Evolutionary conservation across 1,140 invertebrate species (phyloP).

Genomic region (Cephus cinctus): DNA sequence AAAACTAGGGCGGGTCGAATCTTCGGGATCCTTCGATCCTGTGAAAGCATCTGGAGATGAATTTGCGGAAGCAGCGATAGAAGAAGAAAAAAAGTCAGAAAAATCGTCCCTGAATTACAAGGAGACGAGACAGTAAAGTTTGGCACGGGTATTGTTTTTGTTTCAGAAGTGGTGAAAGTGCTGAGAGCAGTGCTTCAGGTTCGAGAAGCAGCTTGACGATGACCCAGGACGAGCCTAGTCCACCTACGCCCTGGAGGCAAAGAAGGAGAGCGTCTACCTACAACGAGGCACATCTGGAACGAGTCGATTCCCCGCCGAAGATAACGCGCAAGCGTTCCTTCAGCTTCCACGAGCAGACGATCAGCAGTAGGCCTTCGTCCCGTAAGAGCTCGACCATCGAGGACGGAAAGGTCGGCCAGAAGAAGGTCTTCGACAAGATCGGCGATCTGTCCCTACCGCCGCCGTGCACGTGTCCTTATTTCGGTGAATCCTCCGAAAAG

Average conservation of each 20-base stretch:
- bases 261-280: conserved; percentile 58
- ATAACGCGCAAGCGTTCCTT: conserved; percentile 50
- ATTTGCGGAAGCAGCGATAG: too few species aligned
- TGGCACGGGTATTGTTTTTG: not conserved
- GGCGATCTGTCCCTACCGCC: conserved; percentile 63
- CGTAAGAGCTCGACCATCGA: conserved; percentile 22
- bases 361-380: conserved; percentile 12
- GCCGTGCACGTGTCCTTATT: conserved; percentile 76
- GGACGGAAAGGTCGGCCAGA: conserved; percentile 18
- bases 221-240: conserved; percentile 28
- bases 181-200: conserved; percentile 32
- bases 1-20: too few species aligned
- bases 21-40: too few species aligned
- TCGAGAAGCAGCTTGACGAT: conserved; percentile 26
- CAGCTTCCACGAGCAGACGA: conserved; percentile 54
- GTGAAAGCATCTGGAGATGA: too few species aligned
- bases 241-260: conserved; percentile 33
- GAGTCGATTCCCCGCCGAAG: conserved; percentile 40
- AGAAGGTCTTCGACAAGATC: conserved; percentile 16
- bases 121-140: too few species aligned
- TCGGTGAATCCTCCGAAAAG: conserved; percentile 62
- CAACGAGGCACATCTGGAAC: conserved; percentile 49
- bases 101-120: too few species aligned
- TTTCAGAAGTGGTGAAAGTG: conserved; percentile 34
- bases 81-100: too few species aligned